Base-by-base conservation (phyloP, 1,140 invertebrate species). In the Halyomorpha halys region DNA sequence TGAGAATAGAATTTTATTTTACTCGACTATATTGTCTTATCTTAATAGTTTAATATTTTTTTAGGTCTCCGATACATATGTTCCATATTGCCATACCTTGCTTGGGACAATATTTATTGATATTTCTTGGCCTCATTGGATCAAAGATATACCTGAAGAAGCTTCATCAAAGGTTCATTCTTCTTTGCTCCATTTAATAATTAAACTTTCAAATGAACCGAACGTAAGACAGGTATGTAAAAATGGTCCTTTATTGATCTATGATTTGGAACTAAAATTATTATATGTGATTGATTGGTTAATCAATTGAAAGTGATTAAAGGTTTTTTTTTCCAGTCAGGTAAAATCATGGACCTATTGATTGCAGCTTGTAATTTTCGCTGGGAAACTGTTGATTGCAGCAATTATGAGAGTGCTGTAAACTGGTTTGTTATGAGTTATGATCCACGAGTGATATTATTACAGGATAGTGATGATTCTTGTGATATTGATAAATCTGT, bases 351-450 rank as follows among this genome's bases (percentile, higher is more conserved):
- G 75, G 44, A 76, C 73, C 64, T 77, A 84, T 74, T 90, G 4
- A 74, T 78, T 21, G 80, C 83, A 67, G 81, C 85, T 11, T 81
- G 86, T 69, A 78, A 76, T 61, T 86, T 85, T 73, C 77, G 83
- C 1, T 91, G 88, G 88, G 77, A 82, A 65, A 72, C 82, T 39
- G 74, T 90, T 9, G 85, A 86, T 65, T 80, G 82, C n/a, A 73
- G 74, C 13, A 78, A 79, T 25, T 83, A 84, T 67, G 84, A 88
- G 70, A 79, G 82, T 61, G 77, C 87, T 19, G 78, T 87, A 61
- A 86, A 86, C 70, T 90, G 86, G 86, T 85, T 87, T 66, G 80
- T 89, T 2, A 85, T 85, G 79, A 85, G 83, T 56, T 86, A 83
- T 73, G 86, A 91, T 75, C 82, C 86, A 0, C 75, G 79, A 63